phyloP scores from a whole-genome alignment of 1,140 invertebrate species.

The Yoshiicerus persimilis region DNA sequence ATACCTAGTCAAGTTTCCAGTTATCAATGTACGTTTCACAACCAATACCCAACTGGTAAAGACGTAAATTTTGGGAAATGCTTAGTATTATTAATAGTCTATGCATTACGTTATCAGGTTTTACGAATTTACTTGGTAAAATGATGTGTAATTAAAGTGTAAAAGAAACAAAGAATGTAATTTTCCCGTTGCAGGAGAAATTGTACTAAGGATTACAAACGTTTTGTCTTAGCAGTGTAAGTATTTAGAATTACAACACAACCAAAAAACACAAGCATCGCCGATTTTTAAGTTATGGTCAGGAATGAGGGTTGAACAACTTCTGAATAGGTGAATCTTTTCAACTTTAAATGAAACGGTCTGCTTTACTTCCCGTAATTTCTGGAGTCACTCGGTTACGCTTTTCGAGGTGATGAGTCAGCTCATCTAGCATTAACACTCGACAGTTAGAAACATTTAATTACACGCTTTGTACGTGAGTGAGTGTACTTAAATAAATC shows the following conservation, averaged over 20 bases:
- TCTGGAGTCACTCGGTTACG: not conserved
- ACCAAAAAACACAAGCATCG: not conserved
- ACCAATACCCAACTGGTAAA: too few relatives aligned
- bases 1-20: not conserved
- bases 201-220: too few relatives aligned
- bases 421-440: not conserved
- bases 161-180: too few relatives aligned
- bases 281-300: not conserved
- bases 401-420: not conserved
- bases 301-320: slow-evolving; percentile 12
- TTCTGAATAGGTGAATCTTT: slow-evolving; percentile 6
- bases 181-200: too few relatives aligned
- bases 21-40: too few relatives aligned
- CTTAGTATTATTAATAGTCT: too few relatives aligned
- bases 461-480: not conserved
- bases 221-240: too few relatives aligned
- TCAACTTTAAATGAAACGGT: slow-evolving; percentile 6
- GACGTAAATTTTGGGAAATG: not conserved
- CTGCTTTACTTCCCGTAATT: not conserved
- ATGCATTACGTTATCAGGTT: too few relatives aligned
- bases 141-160: too few relatives aligned
- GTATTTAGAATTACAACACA: not conserved
- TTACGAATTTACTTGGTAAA: too few relatives aligned
- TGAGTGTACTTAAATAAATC: too few relatives aligned
- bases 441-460: not conserved